Evolutionary conservation across 2,888 invertebrate genomes (phyloP).

Genomic region (Acholoe squamosa): DNA sequence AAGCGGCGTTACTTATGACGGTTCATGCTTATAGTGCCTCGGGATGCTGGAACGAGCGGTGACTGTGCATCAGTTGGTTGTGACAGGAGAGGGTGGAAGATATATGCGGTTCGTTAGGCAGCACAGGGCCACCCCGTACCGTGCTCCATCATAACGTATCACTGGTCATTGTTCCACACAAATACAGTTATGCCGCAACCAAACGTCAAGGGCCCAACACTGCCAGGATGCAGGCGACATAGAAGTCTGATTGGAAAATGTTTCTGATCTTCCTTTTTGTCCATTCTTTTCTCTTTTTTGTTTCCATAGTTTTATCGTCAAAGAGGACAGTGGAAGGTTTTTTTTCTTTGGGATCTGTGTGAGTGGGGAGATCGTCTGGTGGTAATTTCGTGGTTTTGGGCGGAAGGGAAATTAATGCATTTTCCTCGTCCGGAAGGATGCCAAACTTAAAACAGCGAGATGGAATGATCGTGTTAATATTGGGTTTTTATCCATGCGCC

Average conservation of each 20-base stretch:
- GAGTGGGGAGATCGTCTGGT: background rate
- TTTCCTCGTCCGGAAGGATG: conserved; percentile 5
- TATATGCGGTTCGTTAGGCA: conserved; percentile 34
- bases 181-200: background rate
- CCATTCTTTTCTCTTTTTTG: background rate
- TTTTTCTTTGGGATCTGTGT: background rate
- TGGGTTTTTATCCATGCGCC: too few relatives aligned
- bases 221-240: background rate
- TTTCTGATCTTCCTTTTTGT: background rate
- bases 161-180: background rate
- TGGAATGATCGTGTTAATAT: conserved; percentile 20
- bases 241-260: background rate
- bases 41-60: background rate
- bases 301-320: background rate
- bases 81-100: background rate
- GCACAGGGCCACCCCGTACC: background rate
- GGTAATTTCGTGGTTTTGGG: background rate
- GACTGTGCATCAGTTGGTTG: background rate
- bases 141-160: background rate
- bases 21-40: background rate
- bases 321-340: background rate
- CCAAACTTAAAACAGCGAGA: background rate
- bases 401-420: conserved; percentile 22
- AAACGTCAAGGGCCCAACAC: background rate
- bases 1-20: conserved; percentile 28